Evolutionary conservation across 2,113 vertebrate species (phyloP).

Genomic region (Nanorana parkeri): DNA sequence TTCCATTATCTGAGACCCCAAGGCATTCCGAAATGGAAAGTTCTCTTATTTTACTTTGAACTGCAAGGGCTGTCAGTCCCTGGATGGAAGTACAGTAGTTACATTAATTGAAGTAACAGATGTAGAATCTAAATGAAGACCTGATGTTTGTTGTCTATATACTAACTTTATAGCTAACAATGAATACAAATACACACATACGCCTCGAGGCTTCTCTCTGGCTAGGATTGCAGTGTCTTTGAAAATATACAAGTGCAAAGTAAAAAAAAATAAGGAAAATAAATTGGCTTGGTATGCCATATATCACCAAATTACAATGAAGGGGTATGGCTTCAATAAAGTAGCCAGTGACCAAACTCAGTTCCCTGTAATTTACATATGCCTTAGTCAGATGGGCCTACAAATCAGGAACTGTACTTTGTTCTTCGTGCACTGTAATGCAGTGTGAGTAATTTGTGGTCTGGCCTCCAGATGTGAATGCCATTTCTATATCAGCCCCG

Average conservation of each 20-base stretch:
- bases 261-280: no score
- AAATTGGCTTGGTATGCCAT: conserved; percentile 1
- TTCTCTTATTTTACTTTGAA: conserved; percentile 69
- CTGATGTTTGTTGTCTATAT: not conserved
- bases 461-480: conserved; percentile 69
- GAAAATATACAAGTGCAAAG: no score
- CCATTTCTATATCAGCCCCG: conserved; percentile 9
- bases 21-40: conserved; percentile 74
- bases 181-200: not conserved
- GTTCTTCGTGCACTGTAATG: conserved; percentile 32
- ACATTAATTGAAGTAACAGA: not conserved
- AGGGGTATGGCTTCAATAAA: conserved; percentile 38
- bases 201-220: no score
- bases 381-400: conserved; percentile 2
- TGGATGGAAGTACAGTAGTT: conserved; percentile 55
- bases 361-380: not conserved
- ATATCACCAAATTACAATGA: not conserved
- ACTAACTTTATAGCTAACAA: not conserved
- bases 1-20: conserved; percentile 74
- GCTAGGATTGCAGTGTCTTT: no score
- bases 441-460: conserved; percentile 40
- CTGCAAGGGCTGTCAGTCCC: conserved; percentile 72
- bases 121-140: not conserved
- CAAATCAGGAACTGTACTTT: conserved; percentile 57
- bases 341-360: not conserved